Evolutionary conservation across 1,140 invertebrate genomes (phyloP), one percentile per base, ranked within the genome.

Genomic region (Plectus sambesii): DNA sequence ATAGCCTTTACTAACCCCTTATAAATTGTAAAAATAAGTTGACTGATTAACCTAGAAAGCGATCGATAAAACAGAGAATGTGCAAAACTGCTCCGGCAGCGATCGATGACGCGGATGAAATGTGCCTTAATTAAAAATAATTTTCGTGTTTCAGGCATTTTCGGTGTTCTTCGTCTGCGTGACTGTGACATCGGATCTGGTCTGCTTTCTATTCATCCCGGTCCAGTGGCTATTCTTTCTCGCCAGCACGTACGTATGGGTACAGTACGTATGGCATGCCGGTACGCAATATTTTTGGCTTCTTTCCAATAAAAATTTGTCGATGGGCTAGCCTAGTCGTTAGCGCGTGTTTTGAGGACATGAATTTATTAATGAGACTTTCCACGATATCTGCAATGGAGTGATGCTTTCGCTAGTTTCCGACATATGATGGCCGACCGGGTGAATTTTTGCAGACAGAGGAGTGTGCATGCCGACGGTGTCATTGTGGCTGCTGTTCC

Each of bases 141-240:
- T 30, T 51, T 42, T 12, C 24, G 43, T 9, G 24, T 68, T 82
- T 47, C 77, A 93, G 88, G 87, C 88, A 71, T 96, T 97, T 75
- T 92, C 90, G 63, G 82, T 96, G 60, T 89, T 97, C 74, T 96
- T 97, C 76, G 83, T 97, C 61, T 93, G 87, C 73, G 87, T 98
- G 71, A 88, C 90, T 60, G 79, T 97, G 53, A 96, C 89, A 56
- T 93, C 90, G 61, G 92, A 98, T 75, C 85, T 97, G 80, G 84
- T 97, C 73, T 97, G 89, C 78, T 93, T 90, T 75, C 88, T 97
- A 74, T 93, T 97, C 72, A 93, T 98, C 77, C 93, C 93, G 52
- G 82, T 96, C 58, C 87, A 94, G 83, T 78, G 94, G 64, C 22
- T 56, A 2, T 92, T 94, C 72, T 96, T 97, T 74, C 84, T 85